Conservation (phyloP, 2,888 invertebrate species). For the Drosophila mayaguana region DNA sequence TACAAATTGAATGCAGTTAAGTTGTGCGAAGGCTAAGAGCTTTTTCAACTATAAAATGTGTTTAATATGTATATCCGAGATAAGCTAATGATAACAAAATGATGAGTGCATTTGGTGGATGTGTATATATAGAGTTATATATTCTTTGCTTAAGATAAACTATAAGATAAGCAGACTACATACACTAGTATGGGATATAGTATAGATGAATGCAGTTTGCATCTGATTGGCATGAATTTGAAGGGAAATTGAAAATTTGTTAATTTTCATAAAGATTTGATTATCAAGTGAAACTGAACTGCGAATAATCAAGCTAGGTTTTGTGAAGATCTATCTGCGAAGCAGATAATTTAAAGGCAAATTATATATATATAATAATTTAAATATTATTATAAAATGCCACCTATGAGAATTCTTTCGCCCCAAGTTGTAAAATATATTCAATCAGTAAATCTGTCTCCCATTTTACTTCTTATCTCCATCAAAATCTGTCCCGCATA, state of each 20-base stretch:
- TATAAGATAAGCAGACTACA: conserved; percentile 6
- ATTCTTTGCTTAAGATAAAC: neutral
- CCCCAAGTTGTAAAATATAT: neutral
- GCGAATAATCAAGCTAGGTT: too few species aligned
- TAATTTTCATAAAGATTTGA: neutral
- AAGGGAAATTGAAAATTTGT: neutral
- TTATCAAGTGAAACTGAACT: neutral
- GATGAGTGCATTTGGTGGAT: conserved; percentile 17
- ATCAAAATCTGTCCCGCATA: neutral
- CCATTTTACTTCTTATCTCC: neutral
- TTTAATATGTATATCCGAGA: conserved; percentile 9
- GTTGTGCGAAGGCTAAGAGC: neutral
- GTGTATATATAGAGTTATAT: neutral
- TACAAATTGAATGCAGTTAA: too few species aligned
- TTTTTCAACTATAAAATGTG: neutral
- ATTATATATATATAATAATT: too few species aligned
- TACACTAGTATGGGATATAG: neutral
- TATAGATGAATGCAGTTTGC: neutral
- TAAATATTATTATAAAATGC: too few species aligned
- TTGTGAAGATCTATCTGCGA: too few species aligned
- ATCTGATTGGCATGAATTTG: neutral
- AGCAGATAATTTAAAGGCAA: too few species aligned
- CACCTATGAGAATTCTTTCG: too few species aligned
- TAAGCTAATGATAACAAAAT: conserved; percentile 21
- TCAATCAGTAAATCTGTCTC: neutral